These are phyloP conservation scores for Apeltes quadracus DNA, from an alignment of 2,113 vertebrate species.

Conservation along the genomic window DNA sequence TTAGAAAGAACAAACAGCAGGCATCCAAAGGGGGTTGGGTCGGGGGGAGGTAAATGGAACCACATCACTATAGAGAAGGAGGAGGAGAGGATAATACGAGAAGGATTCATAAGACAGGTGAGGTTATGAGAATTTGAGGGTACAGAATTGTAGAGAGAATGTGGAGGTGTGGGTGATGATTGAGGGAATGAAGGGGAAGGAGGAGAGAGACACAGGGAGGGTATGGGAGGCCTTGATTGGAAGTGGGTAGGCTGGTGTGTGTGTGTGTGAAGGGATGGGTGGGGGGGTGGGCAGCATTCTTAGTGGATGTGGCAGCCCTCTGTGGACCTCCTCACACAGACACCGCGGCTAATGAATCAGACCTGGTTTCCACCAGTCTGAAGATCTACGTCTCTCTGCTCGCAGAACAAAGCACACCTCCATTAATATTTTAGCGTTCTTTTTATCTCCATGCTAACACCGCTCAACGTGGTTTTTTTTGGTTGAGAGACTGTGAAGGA, in stretches of 20 bases:
- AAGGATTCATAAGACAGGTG: conserved; percentile 35
- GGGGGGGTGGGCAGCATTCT: conserved; percentile 69
- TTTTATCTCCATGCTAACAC: conserved; percentile 93
- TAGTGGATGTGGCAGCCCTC: conserved; percentile 91
- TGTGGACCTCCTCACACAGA: conserved; percentile 86
- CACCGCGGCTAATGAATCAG: conserved; percentile 92
- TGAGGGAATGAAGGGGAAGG: conserved; percentile 40
- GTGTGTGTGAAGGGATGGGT: conserved; percentile 18
- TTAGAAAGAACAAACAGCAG: conserved; percentile 64
- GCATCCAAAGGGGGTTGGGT: conserved; percentile 2
- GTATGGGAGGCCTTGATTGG: conserved; percentile 57
- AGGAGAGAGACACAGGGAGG: conserved; percentile 35
- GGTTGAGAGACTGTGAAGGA: conserved; percentile 54
- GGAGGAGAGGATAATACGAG: conserved; percentile 27
- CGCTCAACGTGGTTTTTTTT: conserved; percentile 85
- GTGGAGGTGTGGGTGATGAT: conserved; percentile 50
- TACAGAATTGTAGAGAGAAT: conserved; percentile 53
- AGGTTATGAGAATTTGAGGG: conserved; percentile 40
- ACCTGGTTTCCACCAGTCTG: conserved; percentile 85
- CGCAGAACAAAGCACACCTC: conserved; percentile 90
- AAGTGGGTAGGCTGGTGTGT: conserved; percentile 24
- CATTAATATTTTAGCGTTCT: conserved; percentile 96
- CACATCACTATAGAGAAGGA: conserved; percentile 16
- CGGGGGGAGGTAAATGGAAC: conserved; percentile 32
- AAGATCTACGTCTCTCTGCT: conserved; percentile 84